Base-by-base conservation (phyloP, 2,797 vertebrate species). In the Paguma larvata region DNA sequence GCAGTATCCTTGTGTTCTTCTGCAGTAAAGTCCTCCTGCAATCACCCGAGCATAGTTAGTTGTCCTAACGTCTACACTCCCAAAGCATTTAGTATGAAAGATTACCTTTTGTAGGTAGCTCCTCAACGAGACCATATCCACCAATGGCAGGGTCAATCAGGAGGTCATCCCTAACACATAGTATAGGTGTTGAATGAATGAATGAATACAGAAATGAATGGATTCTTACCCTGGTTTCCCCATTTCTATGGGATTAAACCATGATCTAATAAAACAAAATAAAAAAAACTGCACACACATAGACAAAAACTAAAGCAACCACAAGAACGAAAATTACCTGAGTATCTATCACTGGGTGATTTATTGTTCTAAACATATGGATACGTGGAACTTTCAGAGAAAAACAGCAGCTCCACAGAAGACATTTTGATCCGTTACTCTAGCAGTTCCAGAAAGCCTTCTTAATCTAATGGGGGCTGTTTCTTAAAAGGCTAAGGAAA, bases 401-500 rank as follows among this genome's bases (percentile, higher is more conserved):
- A 93, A 92, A 91, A 84, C 1, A 77, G 70, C 68, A 83, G 56
- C 59, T 80, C 44, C 44, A n/a, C 6, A 70, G 32, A 85, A 93
- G 83, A 63, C 63, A 63, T 90, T 96, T 79, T 96, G 89, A 91
- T 93, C 90, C 72, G 94, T 83, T 85, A 38, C 63, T 68, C 80
- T 65, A 62, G 25, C 53, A 95, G 84, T 79, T 70, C 21, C 32
- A 78, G 59, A 73, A 59, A 67, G 62, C 75, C n/a, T 95, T 82
- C 70, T 97, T 85, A 56, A 96, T 78, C 59, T 77, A 70, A 56
- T 51, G 34, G 41, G 67, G 27, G 70, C 34, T 89, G 67, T 92
- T 96, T 97, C 96, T 95, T 92, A 87, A 95, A 95, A 96, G 93
- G 88, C 89, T 94, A 95, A 90, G 53, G 46, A 94, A 96, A 95